Percentiles rank a stretch among this genome's conserved stretches.
Conservation (phyloP, 2,797 vertebrate genomes). For the Typhlichthys subterraneus region DNA sequence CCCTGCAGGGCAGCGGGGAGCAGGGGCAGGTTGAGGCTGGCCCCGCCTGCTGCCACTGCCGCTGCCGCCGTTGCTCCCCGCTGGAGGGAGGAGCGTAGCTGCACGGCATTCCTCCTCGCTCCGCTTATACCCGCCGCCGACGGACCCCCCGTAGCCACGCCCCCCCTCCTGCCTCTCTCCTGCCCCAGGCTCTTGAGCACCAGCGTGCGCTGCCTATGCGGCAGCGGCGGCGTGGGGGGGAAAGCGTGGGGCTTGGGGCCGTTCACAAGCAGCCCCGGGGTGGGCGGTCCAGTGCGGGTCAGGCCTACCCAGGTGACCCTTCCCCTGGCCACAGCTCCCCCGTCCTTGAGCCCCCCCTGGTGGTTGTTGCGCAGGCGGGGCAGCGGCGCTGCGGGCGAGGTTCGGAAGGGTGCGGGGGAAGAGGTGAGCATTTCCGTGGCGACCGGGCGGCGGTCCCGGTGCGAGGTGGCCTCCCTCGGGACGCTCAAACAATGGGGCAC, state of each 20-base stretch:
- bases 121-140: conserved; percentile 55
- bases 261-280: conserved; percentile 63
- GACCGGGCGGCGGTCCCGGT: conserved; percentile 46
- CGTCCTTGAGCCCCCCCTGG: conserved; percentile 60
- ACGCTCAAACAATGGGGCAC: conserved; percentile 48
- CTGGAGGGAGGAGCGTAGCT: conserved; percentile 69
- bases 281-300: conserved; percentile 48
- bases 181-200: conserved; percentile 74
- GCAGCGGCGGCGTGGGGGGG: conserved; percentile 22
- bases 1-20: conserved; percentile 74
- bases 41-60: not conserved
- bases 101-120: conserved; percentile 76
- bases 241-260: conserved; percentile 74
- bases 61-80: conserved; percentile 39
- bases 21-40: conserved; percentile 79
- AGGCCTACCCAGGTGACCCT: conserved; percentile 77
- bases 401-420: conserved; percentile 1
- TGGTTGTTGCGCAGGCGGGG: conserved; percentile 67
- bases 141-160: conserved; percentile 38
- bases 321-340: conserved; percentile 47
- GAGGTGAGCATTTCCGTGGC: conserved; percentile 43
- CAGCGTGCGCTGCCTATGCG: conserved; percentile 72
- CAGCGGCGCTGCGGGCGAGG: conserved; percentile 60
- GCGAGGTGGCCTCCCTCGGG: conserved; percentile 30
- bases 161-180: conserved; percentile 74